These are phyloP conservation scores for Drosophila suzukii DNA, from an alignment of 1,140 invertebrate genomes.

Conservation along the genomic window DNA sequence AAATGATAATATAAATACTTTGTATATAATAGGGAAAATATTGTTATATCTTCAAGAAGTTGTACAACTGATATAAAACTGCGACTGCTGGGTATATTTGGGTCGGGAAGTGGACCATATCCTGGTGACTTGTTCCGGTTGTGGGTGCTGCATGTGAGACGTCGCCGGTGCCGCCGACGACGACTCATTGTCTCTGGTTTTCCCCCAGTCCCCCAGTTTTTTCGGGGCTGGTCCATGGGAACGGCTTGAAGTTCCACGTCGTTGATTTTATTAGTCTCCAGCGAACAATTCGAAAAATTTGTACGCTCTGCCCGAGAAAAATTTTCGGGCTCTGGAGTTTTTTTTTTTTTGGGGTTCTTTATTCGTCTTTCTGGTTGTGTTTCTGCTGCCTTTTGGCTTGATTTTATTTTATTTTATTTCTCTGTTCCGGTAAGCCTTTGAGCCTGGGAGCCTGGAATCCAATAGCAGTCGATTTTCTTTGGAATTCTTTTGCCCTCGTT, in stretches of 20 bases:
- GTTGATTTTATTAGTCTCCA: slow-evolving; percentile 84
- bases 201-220: not conserved
- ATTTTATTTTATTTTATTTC: slow-evolving; percentile 55
- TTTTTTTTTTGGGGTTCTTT: slow-evolving; percentile 22
- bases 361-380: slow-evolving; percentile 35
- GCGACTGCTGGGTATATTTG: slow-evolving; percentile 5
- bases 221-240: slow-evolving; percentile 66
- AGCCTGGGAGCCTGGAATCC: slow-evolving; percentile 64
- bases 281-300: slow-evolving; percentile 84
- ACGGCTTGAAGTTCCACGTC: slow-evolving; percentile 84
- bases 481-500: slow-evolving; percentile 60
- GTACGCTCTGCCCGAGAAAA: slow-evolving; percentile 73
- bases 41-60: not conserved
- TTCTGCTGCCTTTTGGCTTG: slow-evolving; percentile 43
- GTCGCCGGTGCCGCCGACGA: slow-evolving; percentile 43
- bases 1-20: no score
- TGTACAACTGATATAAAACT: not conserved
- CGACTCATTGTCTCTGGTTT: slow-evolving; percentile 75
- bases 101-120: not conserved
- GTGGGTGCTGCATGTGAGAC: slow-evolving; percentile 44
- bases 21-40: not conserved
- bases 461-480: slow-evolving; percentile 82
- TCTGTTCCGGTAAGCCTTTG: slow-evolving; percentile 56
- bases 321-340: slow-evolving; percentile 42
- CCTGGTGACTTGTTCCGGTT: slow-evolving; percentile 34